Base-by-base conservation (phyloP, 2,797 vertebrate species). In the Micropoecilia bifurca region DNA sequence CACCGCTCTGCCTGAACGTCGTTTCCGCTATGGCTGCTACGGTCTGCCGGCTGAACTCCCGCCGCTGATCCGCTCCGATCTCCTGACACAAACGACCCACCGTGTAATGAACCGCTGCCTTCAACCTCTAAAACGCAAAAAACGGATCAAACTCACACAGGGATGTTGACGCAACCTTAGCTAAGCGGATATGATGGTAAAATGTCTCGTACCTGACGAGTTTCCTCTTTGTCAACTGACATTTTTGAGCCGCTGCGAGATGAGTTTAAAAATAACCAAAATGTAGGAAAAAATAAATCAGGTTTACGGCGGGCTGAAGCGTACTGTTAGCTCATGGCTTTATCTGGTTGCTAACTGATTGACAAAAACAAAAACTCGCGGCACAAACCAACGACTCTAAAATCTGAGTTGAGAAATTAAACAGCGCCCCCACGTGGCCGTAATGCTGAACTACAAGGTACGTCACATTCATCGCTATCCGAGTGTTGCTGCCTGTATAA, bases 1-100 rank as follows among this genome's bases (percentile, higher is more conserved):
- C 57, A 99, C 98, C 98, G 1, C 97, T 97, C 47, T 99, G 97
- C 71, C 96, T 95, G 91, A 97, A 98, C 1, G 97, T 93, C 41
- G 97, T 95, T 91, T 99, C 98, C 0, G 98, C 88, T 43, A 99
- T 96, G 0, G 97, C 97, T 0, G 97, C 98, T 0, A 98, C 53
- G 6, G 88, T 92, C 36, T 97, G 97, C 25, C 95, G 96, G 89
- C 95, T 98, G 90, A 99, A 96, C 1, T 85, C 78, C 59, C 93
- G 75, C 0, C 79, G 89, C 71, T 95, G 91, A 1, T 97, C 96
- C 1, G 91, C 87, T 0, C 88, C 95, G 0, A 96, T 81, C 2
- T 94, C 94, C 84, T 95, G 88, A 43, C 97, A 98, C 7, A 99
- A 83, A 4, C 90, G 85, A 25, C 96, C 96, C 0, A 97, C 97